These are phyloP conservation scores for Eugnorisma glareosa DNA, from an alignment of 2,888 invertebrate genomes.

Conservation along the genomic window DNA sequence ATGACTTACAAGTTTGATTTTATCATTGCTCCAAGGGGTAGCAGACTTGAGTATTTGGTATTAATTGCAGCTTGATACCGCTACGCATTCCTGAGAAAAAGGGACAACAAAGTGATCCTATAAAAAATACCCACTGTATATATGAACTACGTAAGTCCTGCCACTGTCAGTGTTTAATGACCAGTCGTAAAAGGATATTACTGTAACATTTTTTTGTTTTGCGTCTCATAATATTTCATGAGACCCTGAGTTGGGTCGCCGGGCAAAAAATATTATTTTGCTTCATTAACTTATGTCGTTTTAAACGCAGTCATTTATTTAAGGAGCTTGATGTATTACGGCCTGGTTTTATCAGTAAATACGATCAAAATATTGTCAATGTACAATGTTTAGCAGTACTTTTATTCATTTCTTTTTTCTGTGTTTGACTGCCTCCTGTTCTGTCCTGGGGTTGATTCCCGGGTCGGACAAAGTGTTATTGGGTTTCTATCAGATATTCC, in stretches of 20 bases:
- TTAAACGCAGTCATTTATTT: slow-evolving; percentile 48
- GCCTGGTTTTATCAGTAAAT: background rate
- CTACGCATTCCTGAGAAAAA: too few species aligned
- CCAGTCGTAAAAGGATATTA: slow-evolving; percentile 78
- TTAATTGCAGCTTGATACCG: too few species aligned
- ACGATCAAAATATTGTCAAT: background rate
- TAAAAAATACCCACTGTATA: too few species aligned
- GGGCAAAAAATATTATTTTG: slow-evolving; percentile 44
- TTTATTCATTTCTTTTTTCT: background rate
- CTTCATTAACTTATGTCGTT: slow-evolving; percentile 47
- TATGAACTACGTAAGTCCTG: slow-evolving; percentile 67
- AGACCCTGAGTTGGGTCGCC: slow-evolving; percentile 50
- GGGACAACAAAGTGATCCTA: too few species aligned
- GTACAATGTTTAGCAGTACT: background rate
- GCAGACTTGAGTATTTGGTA: too few species aligned
- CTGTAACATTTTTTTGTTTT: slow-evolving; percentile 74
- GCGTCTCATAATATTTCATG: slow-evolving; percentile 66
- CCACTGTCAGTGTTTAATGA: slow-evolving; percentile 81
- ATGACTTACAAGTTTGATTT: too few species aligned
- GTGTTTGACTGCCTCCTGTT: too few species aligned
- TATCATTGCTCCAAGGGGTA: too few species aligned
- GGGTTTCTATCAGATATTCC: too few species aligned
- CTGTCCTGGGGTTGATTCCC: too few species aligned
- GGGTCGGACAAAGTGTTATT: too few species aligned
- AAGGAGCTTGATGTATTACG: background rate